Percentiles rank a stretch among this genome's conserved stretches.
phyloP scores from a whole-genome alignment of 2,888 invertebrate genomes.

The Molanna angustata region DNA sequence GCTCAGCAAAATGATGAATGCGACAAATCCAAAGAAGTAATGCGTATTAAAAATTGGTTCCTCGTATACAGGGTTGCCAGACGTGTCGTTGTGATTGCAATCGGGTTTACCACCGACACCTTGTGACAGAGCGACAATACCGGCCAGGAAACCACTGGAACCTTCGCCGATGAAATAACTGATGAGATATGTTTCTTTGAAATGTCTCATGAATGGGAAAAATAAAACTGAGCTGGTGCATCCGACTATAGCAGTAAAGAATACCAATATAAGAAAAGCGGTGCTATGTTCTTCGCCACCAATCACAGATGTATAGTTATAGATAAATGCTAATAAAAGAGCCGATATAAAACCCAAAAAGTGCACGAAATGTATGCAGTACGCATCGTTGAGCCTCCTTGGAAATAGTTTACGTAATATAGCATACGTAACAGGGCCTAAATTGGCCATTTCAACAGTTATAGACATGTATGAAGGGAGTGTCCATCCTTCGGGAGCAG shows the following conservation, averaged over 20 bases:
- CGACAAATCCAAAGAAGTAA: slow-evolving; percentile 65
- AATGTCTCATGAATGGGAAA: slow-evolving; percentile 79
- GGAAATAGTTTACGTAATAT: slow-evolving; percentile 48
- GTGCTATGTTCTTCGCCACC: slow-evolving; percentile 54
- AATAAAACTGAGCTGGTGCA: slow-evolving; percentile 85
- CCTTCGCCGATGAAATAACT: slow-evolving; percentile 86
- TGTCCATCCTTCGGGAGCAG: slow-evolving; percentile 83
- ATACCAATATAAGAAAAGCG: slow-evolving; percentile 61
- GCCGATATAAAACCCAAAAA: slow-evolving; percentile 55
- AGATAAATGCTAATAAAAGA: slow-evolving; percentile 58
- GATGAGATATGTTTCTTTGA: slow-evolving; percentile 69
- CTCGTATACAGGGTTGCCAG: slow-evolving; percentile 41
- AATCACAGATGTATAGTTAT: slow-evolving; percentile 55
- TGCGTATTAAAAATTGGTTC: slow-evolving; percentile 63
- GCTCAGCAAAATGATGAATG: slow-evolving; percentile 61
- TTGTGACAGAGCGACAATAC: slow-evolving; percentile 73
- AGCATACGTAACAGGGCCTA: slow-evolving; percentile 74
- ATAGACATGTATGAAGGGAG: slow-evolving; percentile 81
- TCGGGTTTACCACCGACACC: slow-evolving; percentile 67
- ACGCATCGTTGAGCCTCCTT: slow-evolving; percentile 48
- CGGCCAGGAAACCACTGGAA: slow-evolving; percentile 76
- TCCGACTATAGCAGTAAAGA: slow-evolving; percentile 70
- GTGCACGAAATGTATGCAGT: slow-evolving; percentile 56
- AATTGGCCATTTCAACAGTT: slow-evolving; percentile 78
- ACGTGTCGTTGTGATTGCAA: slow-evolving; percentile 48